Conservation (phyloP, 2,797 vertebrate species). For the Darevskia mixta region DNA sequence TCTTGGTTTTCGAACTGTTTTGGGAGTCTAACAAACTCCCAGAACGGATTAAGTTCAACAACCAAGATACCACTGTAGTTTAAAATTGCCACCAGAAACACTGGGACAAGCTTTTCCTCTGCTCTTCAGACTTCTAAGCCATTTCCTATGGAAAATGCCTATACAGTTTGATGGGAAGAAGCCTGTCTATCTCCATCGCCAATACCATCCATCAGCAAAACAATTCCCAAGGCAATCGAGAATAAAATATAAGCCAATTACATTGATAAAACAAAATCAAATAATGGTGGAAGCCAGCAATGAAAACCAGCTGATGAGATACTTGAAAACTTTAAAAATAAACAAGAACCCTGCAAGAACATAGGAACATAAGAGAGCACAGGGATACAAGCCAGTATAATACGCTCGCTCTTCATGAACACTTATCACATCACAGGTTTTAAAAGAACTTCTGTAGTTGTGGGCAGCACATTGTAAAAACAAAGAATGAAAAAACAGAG, state of each 20-base stretch:
- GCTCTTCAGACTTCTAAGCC: background rate
- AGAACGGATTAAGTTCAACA: rapidly evolving
- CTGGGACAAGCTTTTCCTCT: background rate
- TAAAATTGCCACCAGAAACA: background rate
- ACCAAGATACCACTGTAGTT: background rate
- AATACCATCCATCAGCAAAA: background rate
- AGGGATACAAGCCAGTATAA: background rate
- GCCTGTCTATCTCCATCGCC: background rate
- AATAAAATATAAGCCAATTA: background rate
- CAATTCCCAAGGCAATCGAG: too few species aligned
- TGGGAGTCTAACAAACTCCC: too few species aligned
- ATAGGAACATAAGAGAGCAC: background rate
- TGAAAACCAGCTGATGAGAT: background rate
- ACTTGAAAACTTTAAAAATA: background rate
- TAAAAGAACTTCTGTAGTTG: background rate
- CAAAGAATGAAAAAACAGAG: background rate
- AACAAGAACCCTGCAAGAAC: too few species aligned
- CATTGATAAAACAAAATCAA: background rate
- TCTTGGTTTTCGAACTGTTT: too few species aligned
- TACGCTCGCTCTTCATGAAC: background rate
- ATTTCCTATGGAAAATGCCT: background rate
- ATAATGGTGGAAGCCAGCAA: background rate
- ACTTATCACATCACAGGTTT: background rate
- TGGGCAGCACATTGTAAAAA: background rate
- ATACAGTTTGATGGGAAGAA: too few species aligned